These are phyloP conservation scores for Eptesicus fuscus DNA, from an alignment of 2,113 vertebrate species.

Conservation along the genomic window DNA sequence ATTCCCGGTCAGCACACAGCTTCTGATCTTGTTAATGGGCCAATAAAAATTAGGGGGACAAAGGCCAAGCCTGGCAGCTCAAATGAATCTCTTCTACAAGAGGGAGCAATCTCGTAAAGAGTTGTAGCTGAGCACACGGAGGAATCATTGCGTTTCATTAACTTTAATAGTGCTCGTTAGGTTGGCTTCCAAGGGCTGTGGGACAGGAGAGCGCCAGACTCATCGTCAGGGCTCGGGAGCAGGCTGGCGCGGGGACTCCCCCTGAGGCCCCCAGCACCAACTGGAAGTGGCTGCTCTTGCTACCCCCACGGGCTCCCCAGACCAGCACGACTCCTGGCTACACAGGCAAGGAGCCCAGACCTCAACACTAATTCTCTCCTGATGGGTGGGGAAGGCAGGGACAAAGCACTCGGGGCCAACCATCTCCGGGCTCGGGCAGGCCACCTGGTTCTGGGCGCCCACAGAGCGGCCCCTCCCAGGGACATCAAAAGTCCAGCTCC, in stretches of 20 bases:
- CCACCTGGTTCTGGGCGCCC: background rate
- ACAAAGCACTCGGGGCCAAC: background rate
- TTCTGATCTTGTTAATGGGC: slow-evolving; percentile 60
- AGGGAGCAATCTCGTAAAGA: slow-evolving; percentile 55
- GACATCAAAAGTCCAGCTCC: background rate
- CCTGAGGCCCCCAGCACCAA: background rate
- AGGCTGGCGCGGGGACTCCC: background rate
- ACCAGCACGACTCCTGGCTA: background rate
- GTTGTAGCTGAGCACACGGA: background rate
- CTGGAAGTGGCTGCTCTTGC: background rate
- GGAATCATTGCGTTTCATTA: slow-evolving; percentile 58
- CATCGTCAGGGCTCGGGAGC: background rate
- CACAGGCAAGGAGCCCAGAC: background rate
- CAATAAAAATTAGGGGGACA: slow-evolving; percentile 68
- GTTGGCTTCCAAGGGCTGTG: slow-evolving; percentile 34
- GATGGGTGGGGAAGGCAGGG: background rate
- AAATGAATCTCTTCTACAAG: slow-evolving; percentile 9
- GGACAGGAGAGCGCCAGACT: slow-evolving; percentile 26
- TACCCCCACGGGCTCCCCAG: background rate
- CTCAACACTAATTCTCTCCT: slow-evolving; percentile 1
- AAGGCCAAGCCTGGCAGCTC: slow-evolving; percentile 49
- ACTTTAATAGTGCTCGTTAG: slow-evolving; percentile 60
- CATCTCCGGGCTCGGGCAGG: background rate
- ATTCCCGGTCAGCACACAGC: slow-evolving; percentile 8
- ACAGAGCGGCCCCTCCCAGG: background rate